Percentiles rank a stretch among this genome's conserved stretches.
Evolutionary conservation across 2,797 vertebrate species (phyloP).

Genomic region (Holocentrus rufus): DNA sequence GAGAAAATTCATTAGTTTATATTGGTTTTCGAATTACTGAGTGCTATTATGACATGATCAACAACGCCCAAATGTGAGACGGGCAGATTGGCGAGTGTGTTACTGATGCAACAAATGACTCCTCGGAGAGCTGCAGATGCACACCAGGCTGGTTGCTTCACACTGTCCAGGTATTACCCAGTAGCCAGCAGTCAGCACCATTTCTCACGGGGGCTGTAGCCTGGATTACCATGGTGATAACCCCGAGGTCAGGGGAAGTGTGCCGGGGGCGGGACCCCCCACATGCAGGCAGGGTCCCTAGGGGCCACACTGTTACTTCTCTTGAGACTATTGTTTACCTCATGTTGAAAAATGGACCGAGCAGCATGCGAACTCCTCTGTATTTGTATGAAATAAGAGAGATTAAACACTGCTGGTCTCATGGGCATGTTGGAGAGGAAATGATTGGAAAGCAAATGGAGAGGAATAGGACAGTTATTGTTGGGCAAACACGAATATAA

Average conservation of each 20-base stretch:
- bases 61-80: slow-evolving; percentile 22
- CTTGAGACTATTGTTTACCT: slow-evolving; percentile 67
- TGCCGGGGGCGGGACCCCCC: slow-evolving; percentile 78
- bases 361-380: slow-evolving; percentile 12
- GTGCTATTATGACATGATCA: not conserved
- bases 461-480: not conserved
- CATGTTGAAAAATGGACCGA: slow-evolving; percentile 31
- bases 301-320: slow-evolving; percentile 54
- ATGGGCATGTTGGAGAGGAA: slow-evolving; percentile 4
- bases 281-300: slow-evolving; percentile 59
- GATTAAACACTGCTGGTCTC: not conserved
- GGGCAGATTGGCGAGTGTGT: slow-evolving; percentile 1
- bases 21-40: not conserved
- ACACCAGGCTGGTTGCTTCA: slow-evolving; percentile 27
- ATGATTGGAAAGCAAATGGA: not conserved
- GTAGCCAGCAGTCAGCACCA: slow-evolving; percentile 57
- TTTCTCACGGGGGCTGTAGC: slow-evolving; percentile 69
- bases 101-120: slow-evolving; percentile 10
- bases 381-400: slow-evolving; percentile 15
- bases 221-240: slow-evolving; percentile 79
- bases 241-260: slow-evolving; percentile 82
- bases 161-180: slow-evolving; percentile 63
- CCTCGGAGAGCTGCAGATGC: slow-evolving; percentile 12
- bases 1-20: too few species aligned
- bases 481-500: slow-evolving; percentile 3